Percentiles rank a stretch among this genome's conserved stretches.
Conservation (phyloP, 1,140 invertebrate species). For the Choristoneura fumiferana region DNA sequence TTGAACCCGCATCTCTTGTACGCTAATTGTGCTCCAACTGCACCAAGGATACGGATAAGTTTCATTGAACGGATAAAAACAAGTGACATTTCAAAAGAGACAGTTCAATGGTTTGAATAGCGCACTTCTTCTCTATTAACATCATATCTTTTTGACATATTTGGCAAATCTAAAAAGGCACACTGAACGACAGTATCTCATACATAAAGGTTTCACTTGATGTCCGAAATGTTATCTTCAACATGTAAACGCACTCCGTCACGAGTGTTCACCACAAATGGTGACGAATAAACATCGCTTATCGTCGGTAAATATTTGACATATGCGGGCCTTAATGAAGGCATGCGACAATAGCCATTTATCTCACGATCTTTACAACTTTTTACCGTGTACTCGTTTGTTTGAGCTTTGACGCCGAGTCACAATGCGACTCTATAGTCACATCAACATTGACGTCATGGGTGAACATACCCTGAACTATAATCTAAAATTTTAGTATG, state of each 20-base stretch:
- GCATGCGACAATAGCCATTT: constrained; percentile 43
- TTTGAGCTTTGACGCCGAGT: constrained; percentile 19
- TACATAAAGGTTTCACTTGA: neutral
- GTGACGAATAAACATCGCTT: constrained; percentile 56
- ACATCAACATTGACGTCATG: too few relatives aligned
- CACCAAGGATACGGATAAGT: too few relatives aligned
- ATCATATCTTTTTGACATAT: neutral
- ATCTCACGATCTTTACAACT: constrained; percentile 43
- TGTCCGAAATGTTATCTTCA: neutral
- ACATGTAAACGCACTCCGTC: constrained; percentile 8
- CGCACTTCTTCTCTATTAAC: too few relatives aligned
- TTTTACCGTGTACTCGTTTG: constrained; percentile 35
- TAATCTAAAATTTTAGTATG: too few relatives aligned
- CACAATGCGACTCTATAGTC: too few relatives aligned
- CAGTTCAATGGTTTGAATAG: too few relatives aligned
- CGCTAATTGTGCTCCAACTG: too few relatives aligned
- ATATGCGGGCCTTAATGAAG: constrained; percentile 54
- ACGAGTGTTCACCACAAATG: constrained; percentile 36
- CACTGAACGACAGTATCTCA: neutral
- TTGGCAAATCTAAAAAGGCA: neutral
- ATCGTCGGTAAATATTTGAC: constrained; percentile 62
- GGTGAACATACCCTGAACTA: too few relatives aligned
- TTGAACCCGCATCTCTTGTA: too few relatives aligned
- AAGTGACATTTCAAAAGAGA: too few relatives aligned
- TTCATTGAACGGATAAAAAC: too few relatives aligned